Conservation (phyloP, 2,888 invertebrate species). For the Neoscelio sp. region DNA sequence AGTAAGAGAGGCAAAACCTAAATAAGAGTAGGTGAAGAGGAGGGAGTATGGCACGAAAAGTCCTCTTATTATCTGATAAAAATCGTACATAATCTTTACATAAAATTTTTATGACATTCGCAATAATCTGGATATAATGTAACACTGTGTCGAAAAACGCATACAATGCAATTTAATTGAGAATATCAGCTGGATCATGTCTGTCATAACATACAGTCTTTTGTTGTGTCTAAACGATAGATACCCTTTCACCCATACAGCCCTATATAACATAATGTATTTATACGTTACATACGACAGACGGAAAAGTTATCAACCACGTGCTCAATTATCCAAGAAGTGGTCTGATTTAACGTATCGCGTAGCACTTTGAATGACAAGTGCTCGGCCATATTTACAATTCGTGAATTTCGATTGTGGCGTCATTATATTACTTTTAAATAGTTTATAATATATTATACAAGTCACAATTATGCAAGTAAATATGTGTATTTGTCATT, state of each 20-base stretch:
- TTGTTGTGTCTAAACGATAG: constrained; percentile 45
- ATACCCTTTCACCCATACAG: constrained; percentile 31
- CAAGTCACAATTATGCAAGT: too few relatives aligned
- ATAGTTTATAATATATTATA: too few relatives aligned
- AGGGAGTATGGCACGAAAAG: too few relatives aligned
- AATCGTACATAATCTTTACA: too few relatives aligned
- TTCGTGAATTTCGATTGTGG: too few relatives aligned
- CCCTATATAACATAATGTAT: constrained; percentile 26
- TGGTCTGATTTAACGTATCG: constrained; percentile 34
- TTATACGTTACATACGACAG: constrained; percentile 5
- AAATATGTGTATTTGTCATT: too few relatives aligned
- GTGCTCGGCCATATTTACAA: constrained; percentile 8
- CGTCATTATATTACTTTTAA: too few relatives aligned
- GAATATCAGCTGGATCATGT: constrained; percentile 4
- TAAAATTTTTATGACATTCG: too few relatives aligned
- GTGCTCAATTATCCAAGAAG: constrained; percentile 41
- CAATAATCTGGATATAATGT: too few relatives aligned
- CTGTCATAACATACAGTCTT: constrained; percentile 12
- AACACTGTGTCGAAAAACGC: constrained; percentile 1
- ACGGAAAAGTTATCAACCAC: constrained; percentile 31
- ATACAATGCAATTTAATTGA: constrained; percentile 34
- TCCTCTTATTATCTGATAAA: too few relatives aligned
- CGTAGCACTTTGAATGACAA: constrained; percentile 26
- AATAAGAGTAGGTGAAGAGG: too few relatives aligned
- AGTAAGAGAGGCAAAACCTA: too few relatives aligned